Evolutionary conservation across 2,797 vertebrate genomes (phyloP), one percentile per base, ranked within the genome.

Genomic region (Hylomyscus alleni): DNA sequence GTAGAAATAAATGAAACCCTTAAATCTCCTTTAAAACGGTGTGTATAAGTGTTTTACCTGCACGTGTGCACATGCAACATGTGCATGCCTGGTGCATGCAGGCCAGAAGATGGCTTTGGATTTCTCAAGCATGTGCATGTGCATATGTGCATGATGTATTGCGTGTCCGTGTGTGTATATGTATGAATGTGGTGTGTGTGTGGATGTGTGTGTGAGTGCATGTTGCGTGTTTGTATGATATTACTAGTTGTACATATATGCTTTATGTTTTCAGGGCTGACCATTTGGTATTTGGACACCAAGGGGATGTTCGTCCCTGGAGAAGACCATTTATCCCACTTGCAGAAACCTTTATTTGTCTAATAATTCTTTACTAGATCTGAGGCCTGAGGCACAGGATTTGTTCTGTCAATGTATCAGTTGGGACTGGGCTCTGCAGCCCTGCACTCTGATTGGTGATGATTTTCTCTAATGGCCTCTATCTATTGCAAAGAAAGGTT

Each of bases 381-480:
- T 65, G 44, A 85, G 17, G 29, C 40, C 29, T 50, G 50, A 13
- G 12, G 82, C 6, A 20, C 40, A 85, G 11, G 29, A 47, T 22
- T 34, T 84, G 10, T 67, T 3, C 19, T 50, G 4, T 50, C 50
- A 29, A 50, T 34, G 11, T 34, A 50, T 50, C 44, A 22, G 5
- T 50, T n/a, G 11, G 0, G 6, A 50, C 44, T 50, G 3, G 4
- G 3, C 3, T 65, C 17, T 19, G 47, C 5, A 20, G 5, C 17
- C 50, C 6, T 47, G 60, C 29, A 65, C 47, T 34, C 29, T 22
- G 29, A 34, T 34, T 34, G 40, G 40, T 34, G 22, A 1, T 65
- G 60, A 6, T 50, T 65, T 34, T 47, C 58, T 47, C 60, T 65
- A 12, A 22, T 50, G 40, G 10, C 58, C 80, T 60, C 44, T 85